These are phyloP conservation scores for Dreissena rostriformis DNA, from an alignment of 1,140 invertebrate species.

Conservation along the genomic window DNA sequence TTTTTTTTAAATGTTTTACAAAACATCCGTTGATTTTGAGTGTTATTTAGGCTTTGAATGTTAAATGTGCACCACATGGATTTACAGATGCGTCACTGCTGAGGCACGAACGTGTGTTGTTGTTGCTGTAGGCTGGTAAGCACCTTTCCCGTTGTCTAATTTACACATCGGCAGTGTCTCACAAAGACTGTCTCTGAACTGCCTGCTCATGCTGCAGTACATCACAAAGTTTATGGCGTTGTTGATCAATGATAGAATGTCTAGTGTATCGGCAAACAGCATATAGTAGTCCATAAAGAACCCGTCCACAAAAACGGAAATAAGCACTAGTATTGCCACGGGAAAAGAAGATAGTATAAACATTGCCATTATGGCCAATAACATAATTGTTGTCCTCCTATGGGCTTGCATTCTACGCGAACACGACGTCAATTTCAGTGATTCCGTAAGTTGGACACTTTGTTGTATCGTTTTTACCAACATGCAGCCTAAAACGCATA, in stretches of 20 bases:
- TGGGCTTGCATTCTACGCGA: conserved; percentile 85
- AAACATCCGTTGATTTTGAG: too few species aligned
- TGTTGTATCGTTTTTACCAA: conserved; percentile 81
- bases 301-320: conserved; percentile 67
- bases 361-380: conserved; percentile 83
- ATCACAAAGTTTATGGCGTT: conserved; percentile 95
- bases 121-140: not conserved
- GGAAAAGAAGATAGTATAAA: conserved; percentile 95
- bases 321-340: conserved; percentile 80
- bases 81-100: not conserved
- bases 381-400: conserved; percentile 86
- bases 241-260: conserved; percentile 94
- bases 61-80: too few species aligned
- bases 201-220: conserved; percentile 96
- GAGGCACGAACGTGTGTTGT: not conserved
- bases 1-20: too few species aligned
- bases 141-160: not conserved
- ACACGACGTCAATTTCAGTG: conserved; percentile 68
- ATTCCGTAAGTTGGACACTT: conserved; percentile 75
- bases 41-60: too few species aligned
- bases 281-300: conserved; percentile 80
- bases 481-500: conserved; percentile 81
- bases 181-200: conserved; percentile 92
- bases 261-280: conserved; percentile 92
- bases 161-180: conserved; percentile 43